Evolutionary conservation across 2,888 invertebrate species (phyloP), one percentile per base, ranked within the genome.

Genomic region (Tipula unca): DNA sequence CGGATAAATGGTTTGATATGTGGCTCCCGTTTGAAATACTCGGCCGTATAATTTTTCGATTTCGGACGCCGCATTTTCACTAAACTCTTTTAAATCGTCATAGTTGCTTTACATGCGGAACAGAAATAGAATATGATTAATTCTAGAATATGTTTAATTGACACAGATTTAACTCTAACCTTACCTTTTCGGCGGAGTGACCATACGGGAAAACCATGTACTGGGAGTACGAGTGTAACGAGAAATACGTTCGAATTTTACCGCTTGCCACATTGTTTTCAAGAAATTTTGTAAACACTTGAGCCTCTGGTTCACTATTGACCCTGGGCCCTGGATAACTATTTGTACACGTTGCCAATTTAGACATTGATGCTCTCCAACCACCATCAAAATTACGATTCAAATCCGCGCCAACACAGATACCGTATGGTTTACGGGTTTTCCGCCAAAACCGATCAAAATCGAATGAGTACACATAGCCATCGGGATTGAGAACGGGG

Each of bases 401-500:
- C 0, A 94, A 92, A 88, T 95, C 95, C 0, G 92, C 92, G n/a
- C 95, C 95, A 14, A 89, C 89, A 88, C 94, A 94, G 0, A 89
- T 88, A 29, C 89, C 90, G 88, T 89, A 91, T 85, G 91, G 90
- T 87, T 89, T 91, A 83, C 96, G 92, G 20, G 96, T 96, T 90
- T 96, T 96, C 86, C 95, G 92, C 96, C 96, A 96, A 88, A 96
- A 92, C 29, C 96, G 93, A 89, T 96, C 95, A 87, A 92, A 92
- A 5, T 94, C 94, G 89, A 95, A 95, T 8, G 94, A 94, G 89
- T 94, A 95, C 88, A 94, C 95, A 89, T 96, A 96, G 1, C 95
- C 95, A 87, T 96, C 96, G 0, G 95, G 95, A 91, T 96, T 96
- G 82, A 94, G 91, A 32, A 95, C 92, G 0, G 96, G 96, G 89